phyloP scores from a whole-genome alignment of 2,797 vertebrate genomes.

The Lacerta viridis region DNA sequence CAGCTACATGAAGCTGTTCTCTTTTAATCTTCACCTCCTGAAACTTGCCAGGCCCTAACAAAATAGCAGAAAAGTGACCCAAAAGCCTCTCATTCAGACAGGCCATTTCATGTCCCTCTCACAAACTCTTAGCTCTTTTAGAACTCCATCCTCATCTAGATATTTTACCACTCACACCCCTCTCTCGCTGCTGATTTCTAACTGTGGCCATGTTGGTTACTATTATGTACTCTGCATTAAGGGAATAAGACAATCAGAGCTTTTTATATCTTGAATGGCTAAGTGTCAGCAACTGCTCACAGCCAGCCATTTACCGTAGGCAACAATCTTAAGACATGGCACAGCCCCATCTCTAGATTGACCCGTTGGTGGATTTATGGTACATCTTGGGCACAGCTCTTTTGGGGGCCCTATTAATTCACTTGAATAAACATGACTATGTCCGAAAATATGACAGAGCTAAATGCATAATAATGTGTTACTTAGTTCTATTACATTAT shows the following conservation, averaged over 20 bases:
- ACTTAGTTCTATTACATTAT: too few relatives aligned
- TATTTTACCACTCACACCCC: not conserved
- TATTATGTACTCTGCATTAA: not conserved
- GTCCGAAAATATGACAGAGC: too few relatives aligned
- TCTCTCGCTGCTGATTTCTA: not conserved
- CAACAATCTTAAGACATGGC: too few relatives aligned
- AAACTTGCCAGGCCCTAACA: constrained; percentile 20
- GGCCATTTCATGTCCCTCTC: not conserved
- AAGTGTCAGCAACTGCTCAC: constrained; percentile 39
- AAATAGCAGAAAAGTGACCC: not conserved
- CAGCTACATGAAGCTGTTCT: not conserved
- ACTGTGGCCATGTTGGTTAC: not conserved
- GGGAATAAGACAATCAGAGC: constrained; percentile 33
- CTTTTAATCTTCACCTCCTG: not conserved
- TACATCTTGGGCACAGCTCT: too few relatives aligned
- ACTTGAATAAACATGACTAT: too few relatives aligned
- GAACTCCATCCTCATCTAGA: constrained; percentile 1
- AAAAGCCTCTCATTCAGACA: not conserved
- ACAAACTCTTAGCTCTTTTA: not conserved
- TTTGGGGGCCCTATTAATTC: too few relatives aligned
- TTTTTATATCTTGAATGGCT: constrained; percentile 43
- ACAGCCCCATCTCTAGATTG: too few relatives aligned
- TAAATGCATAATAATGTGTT: too few relatives aligned
- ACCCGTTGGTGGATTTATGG: too few relatives aligned
- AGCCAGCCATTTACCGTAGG: constrained; percentile 7